phyloP scores from a whole-genome alignment of 2,113 vertebrate species.

The Oncorhynchus tshawytscha region DNA sequence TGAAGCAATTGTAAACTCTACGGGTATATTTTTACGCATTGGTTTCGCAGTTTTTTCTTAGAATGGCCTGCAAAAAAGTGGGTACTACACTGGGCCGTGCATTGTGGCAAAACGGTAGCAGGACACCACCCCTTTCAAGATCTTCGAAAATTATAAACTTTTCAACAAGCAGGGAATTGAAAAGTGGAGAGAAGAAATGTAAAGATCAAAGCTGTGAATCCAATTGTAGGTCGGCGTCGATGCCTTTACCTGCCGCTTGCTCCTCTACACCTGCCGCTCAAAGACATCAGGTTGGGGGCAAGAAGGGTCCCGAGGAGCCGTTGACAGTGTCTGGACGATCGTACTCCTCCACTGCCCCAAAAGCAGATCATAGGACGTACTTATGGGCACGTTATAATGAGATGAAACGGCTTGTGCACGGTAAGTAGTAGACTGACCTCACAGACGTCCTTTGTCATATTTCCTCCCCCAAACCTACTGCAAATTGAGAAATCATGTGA shows the following conservation, averaged over 20 bases:
- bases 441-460: neutral
- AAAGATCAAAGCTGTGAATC: constrained; percentile 24
- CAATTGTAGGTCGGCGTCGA: constrained; percentile 9
- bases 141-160: constrained; percentile 16
- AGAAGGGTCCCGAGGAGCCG: constrained; percentile 49
- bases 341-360: constrained; percentile 59
- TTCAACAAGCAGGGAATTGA: constrained; percentile 10
- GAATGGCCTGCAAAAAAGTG: constrained; percentile 52
- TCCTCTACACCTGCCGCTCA: constrained; percentile 29
- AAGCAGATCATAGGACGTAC: constrained; percentile 64
- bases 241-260: neutral
- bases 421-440: constrained; percentile 54
- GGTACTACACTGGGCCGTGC: constrained; percentile 34
- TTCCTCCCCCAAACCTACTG: no score
- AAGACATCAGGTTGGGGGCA: constrained; percentile 34
- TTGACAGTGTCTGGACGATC: constrained; percentile 51
- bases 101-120: constrained; percentile 35
- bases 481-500: no score
- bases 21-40: neutral
- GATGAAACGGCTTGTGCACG: constrained; percentile 79
- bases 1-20: neutral
- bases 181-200: constrained; percentile 2
- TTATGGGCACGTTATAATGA: constrained; percentile 80
- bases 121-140: constrained; percentile 23
- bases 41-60: neutral